phyloP scores from a whole-genome alignment of 2,888 invertebrate species.

The Anoplius nigerrimus region DNA sequence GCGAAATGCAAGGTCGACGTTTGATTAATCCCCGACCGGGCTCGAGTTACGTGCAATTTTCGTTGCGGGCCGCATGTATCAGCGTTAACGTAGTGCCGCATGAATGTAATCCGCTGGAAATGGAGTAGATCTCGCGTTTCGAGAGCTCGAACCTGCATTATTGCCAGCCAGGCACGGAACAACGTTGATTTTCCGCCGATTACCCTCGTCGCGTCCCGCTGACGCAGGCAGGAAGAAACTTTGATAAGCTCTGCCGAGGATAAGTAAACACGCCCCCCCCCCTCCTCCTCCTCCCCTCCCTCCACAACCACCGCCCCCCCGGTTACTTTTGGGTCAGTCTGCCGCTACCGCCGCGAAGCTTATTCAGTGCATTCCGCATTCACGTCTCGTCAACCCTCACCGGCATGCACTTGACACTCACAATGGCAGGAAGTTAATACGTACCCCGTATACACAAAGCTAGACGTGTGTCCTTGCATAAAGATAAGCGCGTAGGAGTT shows the following conservation, averaged over 20 bases:
- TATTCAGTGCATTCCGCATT: conserved; percentile 18
- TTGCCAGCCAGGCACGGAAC: no score
- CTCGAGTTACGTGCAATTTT: no score
- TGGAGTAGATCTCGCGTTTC: no score
- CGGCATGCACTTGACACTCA: conserved; percentile 10
- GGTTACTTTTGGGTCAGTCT: conserved; percentile 3
- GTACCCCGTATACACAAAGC: conserved; percentile 7
- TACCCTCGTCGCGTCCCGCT: no score
- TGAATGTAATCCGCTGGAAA: no score
- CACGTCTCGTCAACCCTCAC: conserved; percentile 22
- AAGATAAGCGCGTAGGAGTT: conserved; percentile 27
- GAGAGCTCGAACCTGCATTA: no score
- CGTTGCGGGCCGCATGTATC: no score
- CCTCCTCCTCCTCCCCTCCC: background rate
- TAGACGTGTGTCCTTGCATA: conserved; percentile 23
- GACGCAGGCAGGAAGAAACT: background rate
- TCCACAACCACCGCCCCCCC: background rate
- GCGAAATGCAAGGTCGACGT: no score
- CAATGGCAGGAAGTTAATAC: conserved; percentile 38
- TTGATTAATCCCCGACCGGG: no score
- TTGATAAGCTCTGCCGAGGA: background rate
- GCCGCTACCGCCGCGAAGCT: background rate
- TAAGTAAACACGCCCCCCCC: conserved; percentile 15
- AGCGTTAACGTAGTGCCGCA: no score
- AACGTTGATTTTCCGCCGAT: no score